Percentiles rank a stretch among this genome's conserved stretches.
Evolutionary conservation across 2,888 invertebrate genomes (phyloP).

Genomic region (Homarus gammarus): DNA sequence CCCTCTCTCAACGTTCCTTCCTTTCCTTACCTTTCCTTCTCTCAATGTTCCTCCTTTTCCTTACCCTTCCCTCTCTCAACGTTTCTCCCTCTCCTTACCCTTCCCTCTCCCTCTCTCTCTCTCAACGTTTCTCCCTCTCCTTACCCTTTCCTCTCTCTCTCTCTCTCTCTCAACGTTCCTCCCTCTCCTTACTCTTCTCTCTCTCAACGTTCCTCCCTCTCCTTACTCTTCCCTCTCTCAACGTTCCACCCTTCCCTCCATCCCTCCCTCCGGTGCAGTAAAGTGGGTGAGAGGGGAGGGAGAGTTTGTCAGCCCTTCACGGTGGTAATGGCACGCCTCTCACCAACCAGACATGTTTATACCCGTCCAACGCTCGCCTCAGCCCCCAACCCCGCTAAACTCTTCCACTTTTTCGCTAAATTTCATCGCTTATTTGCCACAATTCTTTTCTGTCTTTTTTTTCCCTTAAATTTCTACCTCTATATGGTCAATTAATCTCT

Average conservation of each 20-base stretch:
- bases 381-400: neutral
- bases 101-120: neutral
- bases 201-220: neutral
- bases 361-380: neutral
- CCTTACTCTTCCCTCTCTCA: neutral
- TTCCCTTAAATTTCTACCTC: too few relatives aligned
- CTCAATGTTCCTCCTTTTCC: neutral
- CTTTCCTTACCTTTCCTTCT: neutral
- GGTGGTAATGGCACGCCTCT: neutral
- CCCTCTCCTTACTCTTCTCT: neutral
- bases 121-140: neutral
- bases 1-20: neutral
- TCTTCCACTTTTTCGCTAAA: neutral
- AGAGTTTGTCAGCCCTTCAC: neutral
- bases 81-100: neutral
- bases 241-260: neutral
- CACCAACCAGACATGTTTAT: neutral
- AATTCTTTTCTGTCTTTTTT: too few relatives aligned
- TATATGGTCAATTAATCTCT: neutral
- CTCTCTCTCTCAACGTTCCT: neutral
- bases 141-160: too few relatives aligned
- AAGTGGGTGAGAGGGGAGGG: neutral
- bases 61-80: neutral
- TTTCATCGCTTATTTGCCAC: neutral
- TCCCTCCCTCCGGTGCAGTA: neutral